A percentile compares a stretch with the other conserved stretches of the same genome.
Evolutionary conservation across 1,140 invertebrate species (phyloP).

Genomic region (Drosophila punjabiensis): DNA sequence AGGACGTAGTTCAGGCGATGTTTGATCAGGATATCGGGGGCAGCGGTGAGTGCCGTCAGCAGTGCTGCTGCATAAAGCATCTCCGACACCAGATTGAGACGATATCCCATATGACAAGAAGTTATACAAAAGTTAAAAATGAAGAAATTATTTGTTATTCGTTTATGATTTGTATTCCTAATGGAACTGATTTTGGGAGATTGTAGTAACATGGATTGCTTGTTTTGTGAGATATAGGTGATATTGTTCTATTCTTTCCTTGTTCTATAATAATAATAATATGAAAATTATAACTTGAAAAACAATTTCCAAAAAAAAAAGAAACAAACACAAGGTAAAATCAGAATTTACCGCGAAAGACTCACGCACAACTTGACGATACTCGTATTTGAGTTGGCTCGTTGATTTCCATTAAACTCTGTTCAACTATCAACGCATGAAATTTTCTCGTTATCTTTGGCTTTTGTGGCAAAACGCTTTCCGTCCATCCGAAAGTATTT

Average conservation of each 20-base stretch:
- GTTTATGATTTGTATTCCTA: background rate
- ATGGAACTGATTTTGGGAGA: background rate
- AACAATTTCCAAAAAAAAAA: background rate
- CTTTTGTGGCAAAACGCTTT: slow-evolving; percentile 53
- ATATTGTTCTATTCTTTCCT: too few species aligned
- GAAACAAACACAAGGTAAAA: background rate
- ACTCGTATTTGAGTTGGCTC: slow-evolving; percentile 33
- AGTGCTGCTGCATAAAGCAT: background rate
- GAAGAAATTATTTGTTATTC: background rate
- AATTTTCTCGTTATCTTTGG: slow-evolving; percentile 68
- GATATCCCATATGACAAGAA: background rate
- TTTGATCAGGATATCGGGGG: background rate
- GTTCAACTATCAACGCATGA: slow-evolving; percentile 51
- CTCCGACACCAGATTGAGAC: background rate
- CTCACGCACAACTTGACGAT: background rate
- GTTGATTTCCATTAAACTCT: slow-evolving; percentile 51
- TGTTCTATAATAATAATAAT: too few species aligned
- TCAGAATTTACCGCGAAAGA: background rate
- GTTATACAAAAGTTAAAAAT: background rate
- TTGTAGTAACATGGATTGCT: background rate
- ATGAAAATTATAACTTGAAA: too few species aligned
- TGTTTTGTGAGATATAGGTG: background rate
- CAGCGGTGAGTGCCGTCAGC: background rate
- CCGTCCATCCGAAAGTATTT: slow-evolving; percentile 44
- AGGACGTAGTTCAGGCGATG: background rate